Evolutionary conservation across 2,113 vertebrate genomes (phyloP).

Genomic region (Rana temporaria): DNA sequence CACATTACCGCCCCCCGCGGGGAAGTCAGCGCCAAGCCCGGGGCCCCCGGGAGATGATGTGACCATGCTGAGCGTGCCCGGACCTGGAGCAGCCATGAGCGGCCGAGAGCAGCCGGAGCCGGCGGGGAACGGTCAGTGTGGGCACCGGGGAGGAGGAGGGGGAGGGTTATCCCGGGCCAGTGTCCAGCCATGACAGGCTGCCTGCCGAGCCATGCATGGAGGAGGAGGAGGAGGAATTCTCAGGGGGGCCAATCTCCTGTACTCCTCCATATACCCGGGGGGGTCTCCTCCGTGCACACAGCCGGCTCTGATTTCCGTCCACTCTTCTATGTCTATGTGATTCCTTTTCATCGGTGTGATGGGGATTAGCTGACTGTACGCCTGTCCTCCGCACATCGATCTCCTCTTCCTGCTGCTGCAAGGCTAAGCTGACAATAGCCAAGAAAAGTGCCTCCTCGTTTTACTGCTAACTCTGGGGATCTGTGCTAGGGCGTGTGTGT

Average conservation of each 20-base stretch:
- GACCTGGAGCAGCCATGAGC: constrained; percentile 44
- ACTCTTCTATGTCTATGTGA: background rate
- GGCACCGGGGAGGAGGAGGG: constrained; percentile 1
- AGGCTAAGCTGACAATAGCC: too few species aligned
- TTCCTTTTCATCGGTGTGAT: too few species aligned
- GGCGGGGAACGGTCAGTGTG: constrained; percentile 53
- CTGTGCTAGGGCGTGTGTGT: too few species aligned
- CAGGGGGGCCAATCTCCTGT: background rate
- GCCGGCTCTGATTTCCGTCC: constrained; percentile 9
- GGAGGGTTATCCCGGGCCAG: constrained; percentile 37
- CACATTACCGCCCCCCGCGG: background rate
- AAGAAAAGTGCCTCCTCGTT: too few species aligned
- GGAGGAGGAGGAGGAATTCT: constrained; percentile 1
- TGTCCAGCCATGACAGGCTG: background rate
- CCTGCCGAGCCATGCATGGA: background rate
- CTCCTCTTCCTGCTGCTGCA: too few species aligned
- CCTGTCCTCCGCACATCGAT: too few species aligned
- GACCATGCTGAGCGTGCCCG: constrained; percentile 53
- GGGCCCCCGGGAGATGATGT: constrained; percentile 45
- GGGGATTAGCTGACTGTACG: too few species aligned
- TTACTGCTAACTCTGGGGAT: too few species aligned
- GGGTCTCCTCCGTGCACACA: constrained; percentile 25
- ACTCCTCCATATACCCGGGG: constrained; percentile 14
- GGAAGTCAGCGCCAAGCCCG: constrained; percentile 1
- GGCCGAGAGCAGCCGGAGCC: constrained; percentile 51